A percentile compares a stretch with the other conserved stretches of the same genome.
phyloP scores from a whole-genome alignment of 2,888 invertebrate genomes.

The Periphyllus acericola region DNA sequence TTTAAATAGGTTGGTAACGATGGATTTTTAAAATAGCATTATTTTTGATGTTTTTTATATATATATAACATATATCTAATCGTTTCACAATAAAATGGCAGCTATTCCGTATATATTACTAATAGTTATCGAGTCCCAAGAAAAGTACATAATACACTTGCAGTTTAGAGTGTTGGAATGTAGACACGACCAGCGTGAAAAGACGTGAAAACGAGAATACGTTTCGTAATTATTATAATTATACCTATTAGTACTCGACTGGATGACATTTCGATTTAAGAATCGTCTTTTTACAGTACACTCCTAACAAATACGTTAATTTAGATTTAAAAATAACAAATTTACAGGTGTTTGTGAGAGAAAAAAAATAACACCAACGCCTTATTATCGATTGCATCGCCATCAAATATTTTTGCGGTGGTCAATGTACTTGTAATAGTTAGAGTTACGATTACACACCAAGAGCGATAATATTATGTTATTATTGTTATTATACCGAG shows the following conservation, averaged over 20 bases:
- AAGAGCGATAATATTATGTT: no score
- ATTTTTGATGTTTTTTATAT: background rate
- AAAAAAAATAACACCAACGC: background rate
- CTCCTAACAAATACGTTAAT: background rate
- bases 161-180: slow-evolving; percentile 8
- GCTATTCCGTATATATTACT: background rate
- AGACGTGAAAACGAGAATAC: background rate
- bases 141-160: background rate
- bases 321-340: background rate
- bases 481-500: no score
- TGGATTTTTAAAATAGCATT: slow-evolving; percentile 14
- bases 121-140: background rate
- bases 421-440: background rate
- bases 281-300: background rate
- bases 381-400: background rate
- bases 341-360: background rate
- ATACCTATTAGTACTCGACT: background rate
- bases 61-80: background rate
- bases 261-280: background rate
- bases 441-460: background rate
- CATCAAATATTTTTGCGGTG: background rate
- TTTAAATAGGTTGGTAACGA: slow-evolving; percentile 4
- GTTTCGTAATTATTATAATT: background rate
- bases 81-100: slow-evolving; percentile 14
- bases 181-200: background rate